Evolutionary conservation across 2,888 invertebrate species (phyloP).

Genomic region (Odontomyia ornata): DNA sequence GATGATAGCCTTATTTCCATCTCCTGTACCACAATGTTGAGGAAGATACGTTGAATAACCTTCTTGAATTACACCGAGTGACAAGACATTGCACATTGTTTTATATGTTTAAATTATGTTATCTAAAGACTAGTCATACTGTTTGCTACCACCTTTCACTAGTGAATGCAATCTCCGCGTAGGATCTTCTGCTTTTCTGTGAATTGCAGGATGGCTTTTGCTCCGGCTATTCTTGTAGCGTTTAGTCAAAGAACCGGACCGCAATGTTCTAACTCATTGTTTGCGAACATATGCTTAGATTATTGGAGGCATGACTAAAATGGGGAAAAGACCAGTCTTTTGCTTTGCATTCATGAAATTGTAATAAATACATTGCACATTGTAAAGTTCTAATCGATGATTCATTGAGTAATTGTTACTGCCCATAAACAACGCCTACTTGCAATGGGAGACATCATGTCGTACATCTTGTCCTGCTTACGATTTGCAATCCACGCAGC

Average conservation of each 20-base stretch:
- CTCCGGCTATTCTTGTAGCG: background rate
- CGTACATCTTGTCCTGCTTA: constrained; percentile 38
- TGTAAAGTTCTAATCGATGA: constrained; percentile 43
- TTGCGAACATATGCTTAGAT: no score
- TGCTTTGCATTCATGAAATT: background rate
- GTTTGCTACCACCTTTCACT: constrained; percentile 33
- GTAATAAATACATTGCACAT: constrained; percentile 27
- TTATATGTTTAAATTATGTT: constrained; percentile 27
- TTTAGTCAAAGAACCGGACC: no score
- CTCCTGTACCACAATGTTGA: no score
- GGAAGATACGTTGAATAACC: no score
- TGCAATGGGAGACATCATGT: constrained; percentile 10
- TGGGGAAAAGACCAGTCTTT: no score
- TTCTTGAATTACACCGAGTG: constrained; percentile 12
- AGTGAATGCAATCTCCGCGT: background rate
- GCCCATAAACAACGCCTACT: constrained; percentile 42
- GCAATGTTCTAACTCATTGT: no score
- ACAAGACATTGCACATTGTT: constrained; percentile 35
- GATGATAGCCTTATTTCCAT: no score
- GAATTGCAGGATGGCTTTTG: background rate
- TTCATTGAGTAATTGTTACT: constrained; percentile 43
- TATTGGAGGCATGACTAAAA: no score
- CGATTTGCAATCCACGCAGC: background rate
- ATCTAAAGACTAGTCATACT: constrained; percentile 31
- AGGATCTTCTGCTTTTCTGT: constrained; percentile 14